These are phyloP conservation scores for Galago senegalensis DNA, from an alignment of 2,797 vertebrate species.

Conservation along the genomic window DNA sequence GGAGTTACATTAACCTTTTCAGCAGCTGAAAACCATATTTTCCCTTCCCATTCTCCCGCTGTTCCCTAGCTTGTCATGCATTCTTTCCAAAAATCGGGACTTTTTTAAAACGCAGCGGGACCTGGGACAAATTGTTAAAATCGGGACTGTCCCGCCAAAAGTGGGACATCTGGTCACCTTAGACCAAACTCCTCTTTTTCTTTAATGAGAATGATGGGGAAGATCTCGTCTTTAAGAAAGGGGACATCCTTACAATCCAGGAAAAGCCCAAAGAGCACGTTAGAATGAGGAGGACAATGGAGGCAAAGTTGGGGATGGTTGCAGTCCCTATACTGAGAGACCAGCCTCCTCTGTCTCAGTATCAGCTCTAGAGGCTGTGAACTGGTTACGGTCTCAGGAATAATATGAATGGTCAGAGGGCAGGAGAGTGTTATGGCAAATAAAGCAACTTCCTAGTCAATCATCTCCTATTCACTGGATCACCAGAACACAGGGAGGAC, in stretches of 20 bases:
- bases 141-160: too few species aligned
- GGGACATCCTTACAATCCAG: conserved; percentile 93
- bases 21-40: too few species aligned
- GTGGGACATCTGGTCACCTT: too few species aligned
- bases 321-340: conserved; percentile 96
- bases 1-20: too few species aligned
- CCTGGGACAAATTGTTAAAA: too few species aligned
- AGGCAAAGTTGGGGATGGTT: conserved; percentile 93
- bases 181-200: conserved; percentile 91
- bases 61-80: too few species aligned
- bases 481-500: conserved; percentile 95
- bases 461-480: conserved; percentile 93
- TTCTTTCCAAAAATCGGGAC: too few species aligned
- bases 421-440: conserved; percentile 95
- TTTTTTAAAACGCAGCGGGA: too few species aligned
- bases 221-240: conserved; percentile 96
- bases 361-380: conserved; percentile 92
- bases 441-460: conserved; percentile 95
- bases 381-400: conserved; percentile 96
- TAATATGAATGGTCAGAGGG: conserved; percentile 96
- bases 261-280: conserved; percentile 97
- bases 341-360: conserved; percentile 91
- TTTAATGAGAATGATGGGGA: conserved; percentile 96
- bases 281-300: conserved; percentile 94
- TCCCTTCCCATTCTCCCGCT: too few species aligned